These are phyloP conservation scores for Ophioderma brevispina DNA, from an alignment of 35 echinoderm and acorn worm genomes.

Conservation along the genomic window DNA sequence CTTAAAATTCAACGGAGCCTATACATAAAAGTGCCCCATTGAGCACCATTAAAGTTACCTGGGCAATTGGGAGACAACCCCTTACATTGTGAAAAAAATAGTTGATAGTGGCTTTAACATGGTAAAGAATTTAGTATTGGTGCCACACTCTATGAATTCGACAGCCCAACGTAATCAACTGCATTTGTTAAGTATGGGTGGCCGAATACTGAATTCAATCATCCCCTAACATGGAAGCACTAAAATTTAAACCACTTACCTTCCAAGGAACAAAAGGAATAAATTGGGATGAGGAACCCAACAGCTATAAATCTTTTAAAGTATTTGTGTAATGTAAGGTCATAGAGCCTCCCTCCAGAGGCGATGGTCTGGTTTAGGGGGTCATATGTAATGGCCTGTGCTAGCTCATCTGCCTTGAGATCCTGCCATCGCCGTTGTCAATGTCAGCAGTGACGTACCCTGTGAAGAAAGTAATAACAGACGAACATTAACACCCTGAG, in stretches of 20 bases:
- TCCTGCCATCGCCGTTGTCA: slow-evolving; percentile 98
- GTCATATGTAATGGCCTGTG: slow-evolving; percentile 91
- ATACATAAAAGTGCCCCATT: too few relatives aligned
- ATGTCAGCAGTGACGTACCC: slow-evolving; percentile 96
- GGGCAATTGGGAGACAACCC: too few relatives aligned
- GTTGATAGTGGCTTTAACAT: too few relatives aligned
- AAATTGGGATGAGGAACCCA: slow-evolving; percentile 94
- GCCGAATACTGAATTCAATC: too few relatives aligned
- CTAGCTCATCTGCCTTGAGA: slow-evolving; percentile 85
- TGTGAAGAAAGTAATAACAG: slow-evolving; percentile 20
- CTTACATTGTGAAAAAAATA: too few relatives aligned
- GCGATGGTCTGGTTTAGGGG: slow-evolving; percentile 95
- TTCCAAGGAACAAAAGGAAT: slow-evolving; percentile 78
- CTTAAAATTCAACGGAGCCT: too few relatives aligned
- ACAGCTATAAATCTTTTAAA: slow-evolving; percentile 92
- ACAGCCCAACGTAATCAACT: too few relatives aligned
- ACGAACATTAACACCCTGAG: too few relatives aligned
- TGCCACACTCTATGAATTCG: too few relatives aligned
- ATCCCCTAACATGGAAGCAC: not conserved
- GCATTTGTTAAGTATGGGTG: too few relatives aligned
- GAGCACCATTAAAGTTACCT: too few relatives aligned
- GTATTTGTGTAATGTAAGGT: slow-evolving; percentile 94
- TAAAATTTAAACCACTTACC: slow-evolving; percentile 41
- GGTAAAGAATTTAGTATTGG: too few relatives aligned
- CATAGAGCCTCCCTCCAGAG: slow-evolving; percentile 80